These are phyloP conservation scores for Exaiptasia diaphana DNA, from an alignment of 64 coral and sea anemone species.

Conservation along the genomic window DNA sequence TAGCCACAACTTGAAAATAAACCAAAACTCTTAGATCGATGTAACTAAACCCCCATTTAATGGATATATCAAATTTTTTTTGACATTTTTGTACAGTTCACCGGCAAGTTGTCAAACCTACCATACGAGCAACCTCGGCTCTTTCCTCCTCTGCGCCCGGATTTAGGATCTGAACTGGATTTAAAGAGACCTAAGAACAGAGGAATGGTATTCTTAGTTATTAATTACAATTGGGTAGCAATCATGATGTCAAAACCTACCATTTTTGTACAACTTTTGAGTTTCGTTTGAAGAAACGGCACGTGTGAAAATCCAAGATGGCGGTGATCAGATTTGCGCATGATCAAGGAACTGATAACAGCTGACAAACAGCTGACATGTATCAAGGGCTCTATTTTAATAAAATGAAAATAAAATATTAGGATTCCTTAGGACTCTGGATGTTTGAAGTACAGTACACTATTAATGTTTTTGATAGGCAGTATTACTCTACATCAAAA, in stretches of 20 bases:
- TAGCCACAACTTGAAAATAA: no score
- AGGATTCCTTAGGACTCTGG: no score
- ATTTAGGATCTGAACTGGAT: constrained; percentile 96
- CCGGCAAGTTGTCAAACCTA: constrained; percentile 42
- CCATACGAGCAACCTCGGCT: constrained; percentile 84
- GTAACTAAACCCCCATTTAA: no score
- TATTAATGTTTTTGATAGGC: no score
- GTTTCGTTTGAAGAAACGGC: constrained; percentile 4
- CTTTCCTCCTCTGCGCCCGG: constrained; percentile 89
- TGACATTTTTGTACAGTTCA: background rate
- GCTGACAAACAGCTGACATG: no score
- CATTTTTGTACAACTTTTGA: constrained; percentile 72
- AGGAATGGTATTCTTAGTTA: background rate
- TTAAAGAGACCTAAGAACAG: constrained; percentile 82
- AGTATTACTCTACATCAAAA: no score
- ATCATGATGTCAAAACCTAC: constrained; percentile 26
- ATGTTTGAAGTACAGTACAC: no score
- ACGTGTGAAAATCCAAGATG: constrained; percentile 45
- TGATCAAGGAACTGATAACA: no score
- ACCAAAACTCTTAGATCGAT: no score
- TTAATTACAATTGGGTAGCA: background rate
- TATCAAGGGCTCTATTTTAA: background rate
- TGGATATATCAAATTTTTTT: no score
- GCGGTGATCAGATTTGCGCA: constrained; percentile 26
- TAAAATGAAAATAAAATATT: no score